Conservation (phyloP, 1,140 invertebrate species). For the Ceratina calcarata region DNA sequence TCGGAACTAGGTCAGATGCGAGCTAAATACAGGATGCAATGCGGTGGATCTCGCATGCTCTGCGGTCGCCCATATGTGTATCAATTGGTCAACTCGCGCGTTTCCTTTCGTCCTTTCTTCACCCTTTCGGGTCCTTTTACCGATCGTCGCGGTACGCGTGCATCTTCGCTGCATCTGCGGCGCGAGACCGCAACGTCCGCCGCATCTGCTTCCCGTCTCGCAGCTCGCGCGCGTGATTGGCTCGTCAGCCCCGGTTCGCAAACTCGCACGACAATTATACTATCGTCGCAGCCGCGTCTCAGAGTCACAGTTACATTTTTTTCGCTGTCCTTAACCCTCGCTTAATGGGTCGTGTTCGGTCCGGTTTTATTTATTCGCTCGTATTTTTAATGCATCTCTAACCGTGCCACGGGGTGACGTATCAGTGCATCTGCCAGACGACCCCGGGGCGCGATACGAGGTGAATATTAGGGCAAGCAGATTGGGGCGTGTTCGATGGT, state of each 20-base stretch:
- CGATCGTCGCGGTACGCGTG: not conserved
- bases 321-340: not conserved
- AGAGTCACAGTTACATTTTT: not conserved
- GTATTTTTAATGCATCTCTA: slow-evolving; percentile 30
- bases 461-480: slow-evolving; percentile 69
- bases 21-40: slow-evolving; percentile 34
- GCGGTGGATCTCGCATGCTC: slow-evolving; percentile 36
- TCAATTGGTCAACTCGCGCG: slow-evolving; percentile 30
- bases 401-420: slow-evolving; percentile 11
- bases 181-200: slow-evolving; percentile 44
- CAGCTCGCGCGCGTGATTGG: not conserved
- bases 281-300: not conserved
- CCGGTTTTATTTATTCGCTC: slow-evolving; percentile 33
- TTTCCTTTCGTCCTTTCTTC: slow-evolving; percentile 11
- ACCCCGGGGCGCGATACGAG: slow-evolving; percentile 52
- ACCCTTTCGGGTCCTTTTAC: slow-evolving; percentile 21
- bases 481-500: slow-evolving; percentile 71
- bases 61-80: slow-evolving; percentile 70
- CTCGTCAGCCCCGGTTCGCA: not conserved
- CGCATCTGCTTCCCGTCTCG: slow-evolving; percentile 46
- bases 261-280: not conserved
- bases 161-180: not conserved
- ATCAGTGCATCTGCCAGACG: slow-evolving; percentile 58
- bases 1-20: slow-evolving; percentile 61
- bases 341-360: not conserved